Evolutionary conservation across 2,888 invertebrate species (phyloP).

Genomic region (Dasysyrphus albostriatus): DNA sequence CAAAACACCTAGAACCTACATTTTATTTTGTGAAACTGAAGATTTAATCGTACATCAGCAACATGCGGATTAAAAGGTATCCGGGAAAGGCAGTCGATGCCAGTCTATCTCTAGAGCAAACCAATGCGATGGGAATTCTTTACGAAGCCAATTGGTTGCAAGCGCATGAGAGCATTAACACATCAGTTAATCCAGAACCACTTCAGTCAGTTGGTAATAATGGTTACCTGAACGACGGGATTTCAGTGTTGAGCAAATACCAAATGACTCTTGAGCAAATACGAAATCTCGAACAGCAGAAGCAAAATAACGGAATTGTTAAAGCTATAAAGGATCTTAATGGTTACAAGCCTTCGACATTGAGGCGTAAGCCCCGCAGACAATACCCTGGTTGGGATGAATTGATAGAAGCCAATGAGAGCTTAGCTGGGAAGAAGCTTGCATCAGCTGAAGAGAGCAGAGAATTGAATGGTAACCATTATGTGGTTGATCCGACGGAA

Average conservation of each 20-base stretch:
- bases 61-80: slow-evolving; percentile 93
- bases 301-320: slow-evolving; percentile 81
- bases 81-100: slow-evolving; percentile 92
- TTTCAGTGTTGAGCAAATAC: slow-evolving; percentile 86
- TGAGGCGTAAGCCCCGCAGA: slow-evolving; percentile 85
- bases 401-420: slow-evolving; percentile 77
- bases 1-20: slow-evolving; percentile 22
- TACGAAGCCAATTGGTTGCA: slow-evolving; percentile 95
- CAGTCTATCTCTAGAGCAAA: slow-evolving; percentile 88
- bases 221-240: slow-evolving; percentile 80
- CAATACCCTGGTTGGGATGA: slow-evolving; percentile 87
- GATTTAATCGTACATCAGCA: slow-evolving; percentile 32
- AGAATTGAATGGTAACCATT: slow-evolving; percentile 77
- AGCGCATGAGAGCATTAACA: slow-evolving; percentile 83
- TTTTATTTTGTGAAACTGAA: slow-evolving; percentile 59
- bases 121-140: slow-evolving; percentile 89
- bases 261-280: slow-evolving; percentile 85
- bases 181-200: slow-evolving; percentile 43
- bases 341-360: slow-evolving; percentile 86
- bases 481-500: slow-evolving; percentile 81
- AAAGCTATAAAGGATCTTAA: slow-evolving; percentile 87
- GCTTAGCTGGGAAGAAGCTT: slow-evolving; percentile 39
- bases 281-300: slow-evolving; percentile 85
- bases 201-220: slow-evolving; percentile 77
- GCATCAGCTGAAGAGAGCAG: not conserved